Base-by-base conservation (phyloP, 2,113 vertebrate species). In the Mystacornis crossleyi region DNA sequence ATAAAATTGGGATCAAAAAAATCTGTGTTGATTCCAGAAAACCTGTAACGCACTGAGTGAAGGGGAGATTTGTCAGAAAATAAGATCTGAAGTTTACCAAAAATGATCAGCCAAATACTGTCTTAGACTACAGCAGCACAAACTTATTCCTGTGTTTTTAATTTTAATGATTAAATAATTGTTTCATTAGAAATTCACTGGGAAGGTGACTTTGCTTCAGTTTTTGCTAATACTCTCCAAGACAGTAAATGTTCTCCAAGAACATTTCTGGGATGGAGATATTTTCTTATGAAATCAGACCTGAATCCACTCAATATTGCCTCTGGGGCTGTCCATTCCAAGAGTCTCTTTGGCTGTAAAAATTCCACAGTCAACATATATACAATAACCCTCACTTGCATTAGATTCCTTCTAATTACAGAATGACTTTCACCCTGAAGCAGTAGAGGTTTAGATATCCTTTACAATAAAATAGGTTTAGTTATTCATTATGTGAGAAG, bases 391-490 rank as follows among this genome's bases (percentile, higher is more conserved):
- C 31, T 77, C 5, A 0, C 81, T 73, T 62, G 71, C 47, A 18
- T 89, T 53, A 74, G 67, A 90, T 93, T 82, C 80, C 64, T 81
- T 86, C 88, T 93, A 91, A 95, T 95, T 94, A 86, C 61, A 65
- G 82, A 92, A 84, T 26, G 64, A 47, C 72, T 83, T 92, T 71
- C 60, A 45, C 65, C 80, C 92, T 53, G 29, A 57, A 89, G 86
- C 80, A 53, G 82, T n/a, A 74, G 43, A 71, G 43, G 48, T 79
- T 88, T 89, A 83, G 79, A 40, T 88, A 92, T 38, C 53, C 61
- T 72, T 81, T 89, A 78, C 88, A 92, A 89, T 96, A 92, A 94
- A 90, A 86, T 31, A 57, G 80, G 57, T 86, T 94, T 92, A 81
- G 86, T 74, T 94, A 89, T 75, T 94, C 89, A 90, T 93, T 93